These are phyloP conservation scores for Sebastes melanostomus DNA, from an alignment of 2,797 vertebrate genomes.

Conservation along the genomic window DNA sequence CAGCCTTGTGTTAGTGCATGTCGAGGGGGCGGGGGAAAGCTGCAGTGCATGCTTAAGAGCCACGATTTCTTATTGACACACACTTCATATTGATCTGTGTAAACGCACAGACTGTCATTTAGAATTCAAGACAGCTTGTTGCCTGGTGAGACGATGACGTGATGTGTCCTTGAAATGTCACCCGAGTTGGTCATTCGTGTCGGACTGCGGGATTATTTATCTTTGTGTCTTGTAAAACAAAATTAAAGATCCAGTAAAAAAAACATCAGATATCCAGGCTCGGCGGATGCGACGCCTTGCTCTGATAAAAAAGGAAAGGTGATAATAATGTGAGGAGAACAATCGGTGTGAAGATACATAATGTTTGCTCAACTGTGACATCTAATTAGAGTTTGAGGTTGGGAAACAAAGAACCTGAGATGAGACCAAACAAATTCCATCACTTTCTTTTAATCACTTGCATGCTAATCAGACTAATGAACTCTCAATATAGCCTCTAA, in stretches of 20 bases:
- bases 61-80: conserved; percentile 32
- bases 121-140: conserved; percentile 43
- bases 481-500: neutral
- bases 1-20: neutral
- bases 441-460: neutral
- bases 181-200: neutral
- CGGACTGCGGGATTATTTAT: neutral
- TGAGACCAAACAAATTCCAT: neutral
- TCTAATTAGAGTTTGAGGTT: neutral
- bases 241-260: conserved; percentile 21
- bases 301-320: neutral
- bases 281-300: neutral
- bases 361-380: conserved; percentile 2
- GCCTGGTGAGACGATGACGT: conserved; percentile 8
- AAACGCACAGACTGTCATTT: conserved; percentile 43
- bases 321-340: conserved; percentile 2
- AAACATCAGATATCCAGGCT: neutral
- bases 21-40: neutral
- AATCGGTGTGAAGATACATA: neutral
- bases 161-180: conserved; percentile 56
- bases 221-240: conserved; percentile 11
- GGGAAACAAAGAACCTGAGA: neutral
- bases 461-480: neutral
- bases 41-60: conserved; percentile 1
- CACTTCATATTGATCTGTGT: conserved; percentile 48